Evolutionary conservation across 2,113 vertebrate genomes (phyloP), one percentile per base, ranked within the genome.

Genomic region (Nymphicus hollandicus): DNA sequence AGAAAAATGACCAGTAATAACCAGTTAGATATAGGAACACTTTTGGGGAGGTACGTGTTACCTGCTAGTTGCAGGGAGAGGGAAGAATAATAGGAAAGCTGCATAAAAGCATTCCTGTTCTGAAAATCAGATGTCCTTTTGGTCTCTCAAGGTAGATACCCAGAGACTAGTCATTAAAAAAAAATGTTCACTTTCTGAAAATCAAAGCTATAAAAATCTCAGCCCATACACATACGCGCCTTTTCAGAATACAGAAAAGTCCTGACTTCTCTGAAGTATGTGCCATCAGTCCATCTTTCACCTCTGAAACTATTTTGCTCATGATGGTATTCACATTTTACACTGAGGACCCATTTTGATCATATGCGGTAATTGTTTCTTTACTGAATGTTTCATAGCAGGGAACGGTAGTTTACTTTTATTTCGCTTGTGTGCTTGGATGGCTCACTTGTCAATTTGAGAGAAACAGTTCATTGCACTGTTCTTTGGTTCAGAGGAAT

Each of bases 371-470:
- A 43, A 46, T 46, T 86, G 33, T 27, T 80, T 80, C 9, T 68
- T 79, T 79, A 58, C 9, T 55, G 63, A 60, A 29, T 33, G 11
- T 49, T 90, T 72, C 33, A 49, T 17, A 39, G 4, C n/a, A 52
- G n/a, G 31, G 29, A 71, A 50, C 25, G 68, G 46, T 39, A 70
- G 66, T 58, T 68, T 68, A 68, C 19, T 11, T 71, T 53, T 71
- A 19, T 50, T 87, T 41, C 78, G 8, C 24, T 13, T 74, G 3
- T 24, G 22, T 63, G 5, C 8, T 49, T 76, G 47, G 74, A 66
- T 56, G 29, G 11, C 24, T 29, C 0, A 0, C 16, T 66, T 81
- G 41, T 17, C n/a, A 70, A 3, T 39, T 3, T 60, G 35, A 33
- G 7, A 25, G 52, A 17, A 23, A 17, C 3, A 66, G 23, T 3